These are phyloP conservation scores for Ectemnius cavifrons DNA, from an alignment of 2,888 invertebrate genomes.

Conservation along the genomic window DNA sequence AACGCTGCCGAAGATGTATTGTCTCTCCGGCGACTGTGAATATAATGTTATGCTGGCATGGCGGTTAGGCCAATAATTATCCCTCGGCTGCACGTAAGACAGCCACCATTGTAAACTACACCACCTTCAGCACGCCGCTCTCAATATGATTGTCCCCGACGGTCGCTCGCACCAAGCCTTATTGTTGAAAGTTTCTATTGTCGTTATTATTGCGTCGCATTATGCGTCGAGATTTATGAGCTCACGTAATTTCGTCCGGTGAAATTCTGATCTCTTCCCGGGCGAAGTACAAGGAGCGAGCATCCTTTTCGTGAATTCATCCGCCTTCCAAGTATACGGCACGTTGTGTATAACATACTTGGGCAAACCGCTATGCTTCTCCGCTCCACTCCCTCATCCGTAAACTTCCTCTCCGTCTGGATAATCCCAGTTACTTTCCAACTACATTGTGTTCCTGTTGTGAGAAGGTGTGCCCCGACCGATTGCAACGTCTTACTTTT, in stretches of 20 bases:
- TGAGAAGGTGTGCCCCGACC: not conserved
- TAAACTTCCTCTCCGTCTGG: not conserved
- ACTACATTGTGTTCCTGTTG: slow-evolving; percentile 31
- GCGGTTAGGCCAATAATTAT: slow-evolving; percentile 66
- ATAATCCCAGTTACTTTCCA: slow-evolving; percentile 15
- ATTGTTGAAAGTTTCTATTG: slow-evolving; percentile 77
- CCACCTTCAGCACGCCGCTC: slow-evolving; percentile 64
- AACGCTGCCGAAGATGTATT: slow-evolving; percentile 42
- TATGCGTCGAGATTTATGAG: slow-evolving; percentile 72
- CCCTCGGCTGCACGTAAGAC: slow-evolving; percentile 58
- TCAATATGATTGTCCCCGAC: slow-evolving; percentile 75
- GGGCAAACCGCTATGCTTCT: not conserved
- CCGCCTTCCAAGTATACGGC: not conserved
- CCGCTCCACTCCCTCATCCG: not conserved
- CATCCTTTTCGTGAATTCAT: slow-evolving; percentile 6
- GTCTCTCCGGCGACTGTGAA: slow-evolving; percentile 22
- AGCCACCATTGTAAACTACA: slow-evolving; percentile 65
- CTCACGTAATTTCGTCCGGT: slow-evolving; percentile 64
- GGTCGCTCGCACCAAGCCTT: slow-evolving; percentile 56
- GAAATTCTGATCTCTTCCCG: slow-evolving; percentile 36
- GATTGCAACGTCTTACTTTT: no score
- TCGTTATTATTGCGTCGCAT: slow-evolving; percentile 76
- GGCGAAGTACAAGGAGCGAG: not conserved
- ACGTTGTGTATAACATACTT: not conserved
- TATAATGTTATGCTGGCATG: slow-evolving; percentile 10